Evolutionary conservation across 2,888 invertebrate genomes (phyloP).

Genomic region (Oscheius sp.): DNA sequence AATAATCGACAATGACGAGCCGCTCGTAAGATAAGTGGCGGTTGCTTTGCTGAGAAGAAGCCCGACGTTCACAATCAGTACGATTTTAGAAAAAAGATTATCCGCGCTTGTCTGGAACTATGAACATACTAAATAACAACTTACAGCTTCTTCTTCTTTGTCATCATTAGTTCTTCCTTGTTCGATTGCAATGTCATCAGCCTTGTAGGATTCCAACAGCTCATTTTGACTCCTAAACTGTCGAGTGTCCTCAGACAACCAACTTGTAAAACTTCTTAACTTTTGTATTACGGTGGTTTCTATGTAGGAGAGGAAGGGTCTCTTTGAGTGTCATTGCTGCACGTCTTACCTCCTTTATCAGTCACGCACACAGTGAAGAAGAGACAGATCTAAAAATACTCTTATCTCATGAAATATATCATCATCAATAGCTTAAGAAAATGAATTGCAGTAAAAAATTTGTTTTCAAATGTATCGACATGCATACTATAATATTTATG

Average conservation of each 20-base stretch:
- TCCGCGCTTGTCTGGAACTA: slow-evolving; percentile 33
- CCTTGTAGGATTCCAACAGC: slow-evolving; percentile 3
- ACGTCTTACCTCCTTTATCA: slow-evolving; percentile 16
- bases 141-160: neutral
- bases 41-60: slow-evolving; percentile 33
- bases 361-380: slow-evolving; percentile 1
- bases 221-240: slow-evolving; percentile 1
- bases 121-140: neutral
- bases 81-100: slow-evolving; percentile 31
- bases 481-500: no score
- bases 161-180: neutral
- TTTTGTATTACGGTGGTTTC: neutral
- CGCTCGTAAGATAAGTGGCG: slow-evolving; percentile 33
- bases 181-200: slow-evolving; percentile 18
- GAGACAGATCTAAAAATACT: neutral
- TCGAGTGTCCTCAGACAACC: neutral
- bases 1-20: slow-evolving; percentile 42
- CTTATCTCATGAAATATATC: neutral
- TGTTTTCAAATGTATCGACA: no score
- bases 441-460: no score
- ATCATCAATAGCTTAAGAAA: no score
- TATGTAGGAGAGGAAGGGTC: slow-evolving; percentile 13
- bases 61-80: slow-evolving; percentile 30
- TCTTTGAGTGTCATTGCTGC: slow-evolving; percentile 17
- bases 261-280: slow-evolving; percentile 8